A percentile compares a stretch with the other conserved stretches of the same genome.
Conservation (phyloP, 2,888 invertebrate genomes). For the Sinodicranocentrus sp. region DNA sequence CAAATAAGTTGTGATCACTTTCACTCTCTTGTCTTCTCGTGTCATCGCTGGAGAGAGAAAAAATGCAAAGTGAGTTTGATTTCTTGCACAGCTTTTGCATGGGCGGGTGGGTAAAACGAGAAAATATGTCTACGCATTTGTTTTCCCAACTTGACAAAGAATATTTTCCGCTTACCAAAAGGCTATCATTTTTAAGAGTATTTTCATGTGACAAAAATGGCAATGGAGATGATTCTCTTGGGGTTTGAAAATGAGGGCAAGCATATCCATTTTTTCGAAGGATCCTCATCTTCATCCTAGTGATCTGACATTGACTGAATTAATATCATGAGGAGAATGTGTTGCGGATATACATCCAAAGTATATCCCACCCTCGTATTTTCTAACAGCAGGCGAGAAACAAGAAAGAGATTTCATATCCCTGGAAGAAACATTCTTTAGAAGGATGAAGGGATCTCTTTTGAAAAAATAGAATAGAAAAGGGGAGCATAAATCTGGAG, state of each 20-base stretch:
- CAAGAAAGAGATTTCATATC: neutral
- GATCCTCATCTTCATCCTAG: neutral
- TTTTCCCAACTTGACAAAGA: too few relatives aligned
- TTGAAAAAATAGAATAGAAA: neutral
- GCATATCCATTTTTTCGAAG: slow-evolving; percentile 29
- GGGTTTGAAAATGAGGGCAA: slow-evolving; percentile 51
- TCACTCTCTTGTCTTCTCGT: too few relatives aligned
- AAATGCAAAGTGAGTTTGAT: too few relatives aligned
- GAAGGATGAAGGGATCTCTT: neutral
- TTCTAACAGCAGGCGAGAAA: too few relatives aligned
- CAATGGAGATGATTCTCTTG: slow-evolving; percentile 24
- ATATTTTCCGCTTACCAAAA: too few relatives aligned
- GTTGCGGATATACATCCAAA: slow-evolving; percentile 1
- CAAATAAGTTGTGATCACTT: too few relatives aligned
- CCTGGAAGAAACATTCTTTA: neutral
- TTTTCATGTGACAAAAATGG: too few relatives aligned
- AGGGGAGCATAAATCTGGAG: neutral
- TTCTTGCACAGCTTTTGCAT: too few relatives aligned
- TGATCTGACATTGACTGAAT: slow-evolving; percentile 64
- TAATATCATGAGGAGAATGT: slow-evolving; percentile 22
- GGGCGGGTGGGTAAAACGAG: neutral
- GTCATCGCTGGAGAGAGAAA: too few relatives aligned
- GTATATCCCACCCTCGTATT: too few relatives aligned
- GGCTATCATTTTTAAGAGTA: too few relatives aligned
- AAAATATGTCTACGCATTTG: slow-evolving; percentile 13